These are phyloP conservation scores for Tinamus guttatus DNA, from an alignment of 2,113 vertebrate genomes.

Conservation along the genomic window DNA sequence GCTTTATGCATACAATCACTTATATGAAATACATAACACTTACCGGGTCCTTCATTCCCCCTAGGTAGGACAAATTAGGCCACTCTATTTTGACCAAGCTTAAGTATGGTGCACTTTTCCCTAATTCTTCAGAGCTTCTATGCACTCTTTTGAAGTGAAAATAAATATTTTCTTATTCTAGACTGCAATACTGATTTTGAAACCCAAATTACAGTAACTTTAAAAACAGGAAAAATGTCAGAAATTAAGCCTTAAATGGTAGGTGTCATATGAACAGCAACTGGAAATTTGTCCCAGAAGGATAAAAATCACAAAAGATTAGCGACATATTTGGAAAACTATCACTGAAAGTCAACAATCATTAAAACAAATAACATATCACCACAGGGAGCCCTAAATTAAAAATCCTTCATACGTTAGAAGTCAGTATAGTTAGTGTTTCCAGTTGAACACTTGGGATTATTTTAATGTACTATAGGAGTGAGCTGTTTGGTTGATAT, in stretches of 20 bases:
- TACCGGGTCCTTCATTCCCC: neutral
- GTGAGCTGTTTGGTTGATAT: slow-evolving; percentile 10
- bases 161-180: neutral
- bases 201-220: neutral
- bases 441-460: slow-evolving; percentile 29
- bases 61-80: neutral
- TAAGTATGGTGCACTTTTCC: neutral
- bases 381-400: slow-evolving; percentile 59
- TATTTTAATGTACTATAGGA: slow-evolving; percentile 40
- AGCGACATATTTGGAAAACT: slow-evolving; percentile 21
- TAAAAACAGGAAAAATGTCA: neutral
- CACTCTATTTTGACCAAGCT: neutral
- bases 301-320: slow-evolving; percentile 12
- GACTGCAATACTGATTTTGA: neutral
- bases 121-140: neutral
- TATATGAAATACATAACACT: neutral
- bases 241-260: neutral
- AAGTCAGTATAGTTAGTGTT: slow-evolving; percentile 44
- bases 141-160: neutral
- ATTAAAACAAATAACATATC: slow-evolving; percentile 47
- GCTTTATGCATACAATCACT: neutral
- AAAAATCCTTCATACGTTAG: slow-evolving; percentile 65
- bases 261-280: neutral
- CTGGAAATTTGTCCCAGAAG: slow-evolving; percentile 20
- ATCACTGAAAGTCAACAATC: slow-evolving; percentile 41